Percentiles rank a stretch among this genome's conserved stretches.
phyloP scores from a whole-genome alignment of 2,113 vertebrate species.

The Nasalis larvatus region DNA sequence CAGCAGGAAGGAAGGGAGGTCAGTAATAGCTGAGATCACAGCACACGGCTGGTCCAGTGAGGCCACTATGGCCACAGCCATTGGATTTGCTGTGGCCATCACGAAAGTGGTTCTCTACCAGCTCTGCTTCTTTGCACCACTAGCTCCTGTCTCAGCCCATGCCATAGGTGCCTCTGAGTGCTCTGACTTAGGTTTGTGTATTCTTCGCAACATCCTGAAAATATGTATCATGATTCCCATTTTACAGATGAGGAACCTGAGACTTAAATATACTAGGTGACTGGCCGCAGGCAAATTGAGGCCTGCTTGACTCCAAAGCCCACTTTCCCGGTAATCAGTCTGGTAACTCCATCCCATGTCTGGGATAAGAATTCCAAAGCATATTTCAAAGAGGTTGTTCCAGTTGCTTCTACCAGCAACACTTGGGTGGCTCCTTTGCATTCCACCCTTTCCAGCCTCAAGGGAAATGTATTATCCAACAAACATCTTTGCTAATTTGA shows the following conservation, averaged over 20 bases:
- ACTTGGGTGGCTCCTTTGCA: background rate
- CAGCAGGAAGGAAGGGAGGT: background rate
- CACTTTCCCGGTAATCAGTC: background rate
- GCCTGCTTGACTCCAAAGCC: background rate
- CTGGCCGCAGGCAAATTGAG: background rate
- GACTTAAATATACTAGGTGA: background rate
- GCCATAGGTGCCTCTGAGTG: background rate
- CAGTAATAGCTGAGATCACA: background rate
- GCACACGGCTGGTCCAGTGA: background rate
- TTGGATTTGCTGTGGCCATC: too few species aligned
- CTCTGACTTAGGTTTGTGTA: background rate
- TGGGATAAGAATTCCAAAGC: background rate
- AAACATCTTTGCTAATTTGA: background rate
- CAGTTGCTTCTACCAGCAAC: background rate
- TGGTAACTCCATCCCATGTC: background rate
- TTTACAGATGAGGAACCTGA: background rate
- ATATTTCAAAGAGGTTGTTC: background rate
- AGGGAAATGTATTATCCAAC: background rate
- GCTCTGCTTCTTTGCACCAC: background rate
- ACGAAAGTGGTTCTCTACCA: too few species aligned
- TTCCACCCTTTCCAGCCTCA: background rate
- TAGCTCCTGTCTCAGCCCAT: background rate
- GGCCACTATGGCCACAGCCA: accelerated
- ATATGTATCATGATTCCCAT: background rate
- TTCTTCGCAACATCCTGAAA: background rate